phyloP scores from a whole-genome alignment of 2,797 vertebrate species.

The Poecilia velifera region DNA sequence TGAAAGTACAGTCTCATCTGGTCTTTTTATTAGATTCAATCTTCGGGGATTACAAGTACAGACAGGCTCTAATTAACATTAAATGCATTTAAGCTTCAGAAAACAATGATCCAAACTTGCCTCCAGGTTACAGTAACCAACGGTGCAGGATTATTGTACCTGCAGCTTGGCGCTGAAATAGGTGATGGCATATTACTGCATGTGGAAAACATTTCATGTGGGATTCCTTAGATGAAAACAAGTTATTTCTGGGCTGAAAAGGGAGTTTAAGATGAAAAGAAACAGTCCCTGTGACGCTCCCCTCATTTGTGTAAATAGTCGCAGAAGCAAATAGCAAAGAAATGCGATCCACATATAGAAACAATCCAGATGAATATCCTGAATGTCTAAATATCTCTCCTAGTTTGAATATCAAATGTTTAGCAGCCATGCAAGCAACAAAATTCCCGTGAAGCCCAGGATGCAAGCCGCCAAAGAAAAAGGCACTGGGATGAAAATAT shows the following conservation, averaged over 20 bases:
- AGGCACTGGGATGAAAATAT: slow-evolving; percentile 14
- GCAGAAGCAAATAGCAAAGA: slow-evolving; percentile 7
- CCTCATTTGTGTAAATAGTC: slow-evolving; percentile 11
- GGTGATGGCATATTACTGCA: slow-evolving; percentile 25
- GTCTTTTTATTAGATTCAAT: slow-evolving; percentile 5
- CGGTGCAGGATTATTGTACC: not conserved
- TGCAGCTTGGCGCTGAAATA: not conserved
- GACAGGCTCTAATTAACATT: slow-evolving; percentile 3
- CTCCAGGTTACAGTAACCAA: not conserved
- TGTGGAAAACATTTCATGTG: slow-evolving; percentile 18
- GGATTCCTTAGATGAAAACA: slow-evolving; percentile 24
- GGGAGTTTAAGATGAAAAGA: not conserved
- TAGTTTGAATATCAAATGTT: slow-evolving; percentile 31
- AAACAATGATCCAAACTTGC: not conserved
- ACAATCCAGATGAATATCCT: not conserved
- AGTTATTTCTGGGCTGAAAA: slow-evolving; percentile 27
- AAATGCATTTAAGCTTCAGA: not conserved
- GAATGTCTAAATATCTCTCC: not conserved
- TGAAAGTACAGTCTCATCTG: slow-evolving; percentile 11
- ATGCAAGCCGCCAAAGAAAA: not conserved
- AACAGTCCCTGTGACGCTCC: not conserved
- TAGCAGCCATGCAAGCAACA: slow-evolving; percentile 1
- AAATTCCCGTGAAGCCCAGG: slow-evolving; percentile 9
- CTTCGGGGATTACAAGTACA: not conserved
- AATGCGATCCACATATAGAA: not conserved